Evolutionary conservation across 2,888 invertebrate genomes (phyloP).

Genomic region (Micoletzkya japonica): DNA sequence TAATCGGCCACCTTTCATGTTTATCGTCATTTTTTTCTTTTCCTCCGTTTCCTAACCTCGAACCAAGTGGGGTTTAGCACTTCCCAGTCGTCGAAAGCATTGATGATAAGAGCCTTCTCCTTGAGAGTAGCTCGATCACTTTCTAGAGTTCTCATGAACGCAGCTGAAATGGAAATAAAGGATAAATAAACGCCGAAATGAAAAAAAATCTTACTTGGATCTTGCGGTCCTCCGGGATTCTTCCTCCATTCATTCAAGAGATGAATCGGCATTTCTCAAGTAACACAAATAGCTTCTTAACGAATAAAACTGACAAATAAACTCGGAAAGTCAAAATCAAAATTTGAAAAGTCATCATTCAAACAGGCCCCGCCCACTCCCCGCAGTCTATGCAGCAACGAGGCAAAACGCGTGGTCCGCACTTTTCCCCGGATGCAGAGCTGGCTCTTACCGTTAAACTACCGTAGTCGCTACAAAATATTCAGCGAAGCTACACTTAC

Average conservation of each 20-base stretch:
- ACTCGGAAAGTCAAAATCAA: too few species aligned
- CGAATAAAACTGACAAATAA: too few species aligned
- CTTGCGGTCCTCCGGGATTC: conserved; percentile 43
- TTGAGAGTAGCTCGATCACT: conserved; percentile 31
- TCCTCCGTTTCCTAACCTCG: conserved; percentile 33
- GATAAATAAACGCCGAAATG: background rate
- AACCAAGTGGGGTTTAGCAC: conserved; percentile 57
- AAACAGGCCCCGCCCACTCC: too few species aligned
- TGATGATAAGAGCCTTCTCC: conserved; percentile 50
- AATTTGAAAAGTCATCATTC: too few species aligned
- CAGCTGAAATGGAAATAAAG: conserved; percentile 33
- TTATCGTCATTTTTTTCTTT: conserved; percentile 43
- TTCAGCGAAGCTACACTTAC: too few species aligned
- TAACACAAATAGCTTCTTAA: background rate
- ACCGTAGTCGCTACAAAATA: too few species aligned
- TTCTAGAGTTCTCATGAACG: conserved; percentile 47
- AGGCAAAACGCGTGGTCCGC: too few species aligned
- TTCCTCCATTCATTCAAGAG: conserved; percentile 46
- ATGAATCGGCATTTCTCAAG: conserved; percentile 37
- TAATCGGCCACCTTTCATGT: conserved; percentile 46
- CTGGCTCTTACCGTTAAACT: too few species aligned
- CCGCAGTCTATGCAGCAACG: too few species aligned
- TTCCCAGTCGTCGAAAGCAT: conserved; percentile 55
- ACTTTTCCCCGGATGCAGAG: too few species aligned
- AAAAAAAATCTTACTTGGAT: conserved; percentile 36